Evolutionary conservation across 2,888 invertebrate species (phyloP).

Genomic region (Eristalinus aeneus): DNA sequence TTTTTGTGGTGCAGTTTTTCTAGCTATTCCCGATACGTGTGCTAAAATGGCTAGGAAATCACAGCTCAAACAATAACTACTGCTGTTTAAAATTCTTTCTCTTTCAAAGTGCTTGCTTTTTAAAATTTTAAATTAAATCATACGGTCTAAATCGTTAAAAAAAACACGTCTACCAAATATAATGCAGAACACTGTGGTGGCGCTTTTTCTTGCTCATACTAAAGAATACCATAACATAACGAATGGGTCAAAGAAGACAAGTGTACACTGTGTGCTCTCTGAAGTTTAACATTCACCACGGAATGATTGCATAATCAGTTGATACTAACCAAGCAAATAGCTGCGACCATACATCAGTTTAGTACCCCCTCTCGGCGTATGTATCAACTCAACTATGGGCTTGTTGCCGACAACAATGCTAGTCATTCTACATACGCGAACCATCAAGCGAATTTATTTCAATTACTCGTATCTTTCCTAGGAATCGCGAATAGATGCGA

Average conservation of each 20-base stretch:
- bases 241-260: background rate
- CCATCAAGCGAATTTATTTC: constrained; percentile 64
- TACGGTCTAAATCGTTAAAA: too few species aligned
- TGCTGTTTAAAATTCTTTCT: too few species aligned
- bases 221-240: background rate
- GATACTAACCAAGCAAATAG: constrained; percentile 17
- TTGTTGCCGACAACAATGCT: constrained; percentile 54
- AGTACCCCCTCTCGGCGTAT: background rate
- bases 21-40: too few species aligned
- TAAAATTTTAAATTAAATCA: too few species aligned
- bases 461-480: constrained; percentile 64
- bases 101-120: too few species aligned
- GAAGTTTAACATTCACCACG: constrained; percentile 53
- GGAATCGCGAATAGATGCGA: constrained; percentile 59
- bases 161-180: too few species aligned
- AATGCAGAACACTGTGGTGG: background rate
- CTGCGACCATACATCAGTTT: background rate
- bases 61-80: too few species aligned
- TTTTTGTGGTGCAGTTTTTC: too few species aligned
- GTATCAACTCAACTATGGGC: constrained; percentile 26
- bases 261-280: constrained; percentile 9
- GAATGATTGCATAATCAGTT: constrained; percentile 60
- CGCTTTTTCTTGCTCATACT: background rate
- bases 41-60: too few species aligned
- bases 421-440: constrained; percentile 44